Percentiles rank a stretch among this genome's conserved stretches.
These are phyloP conservation scores for Neotoxoptera formosana DNA, from an alignment of 1,140 invertebrate genomes.

Conservation along the genomic window DNA sequence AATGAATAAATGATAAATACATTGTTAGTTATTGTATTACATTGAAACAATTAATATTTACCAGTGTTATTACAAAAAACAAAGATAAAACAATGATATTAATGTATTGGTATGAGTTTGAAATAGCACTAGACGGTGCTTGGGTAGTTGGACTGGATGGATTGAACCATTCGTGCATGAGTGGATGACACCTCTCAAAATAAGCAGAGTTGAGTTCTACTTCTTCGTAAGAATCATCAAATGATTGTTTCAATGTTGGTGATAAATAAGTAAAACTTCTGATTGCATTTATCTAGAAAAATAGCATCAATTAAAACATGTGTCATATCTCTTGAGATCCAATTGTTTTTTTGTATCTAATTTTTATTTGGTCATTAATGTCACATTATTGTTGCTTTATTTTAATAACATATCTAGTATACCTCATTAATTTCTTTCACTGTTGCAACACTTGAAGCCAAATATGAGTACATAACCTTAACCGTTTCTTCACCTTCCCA, in stretches of 20 bases:
- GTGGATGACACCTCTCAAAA: neutral
- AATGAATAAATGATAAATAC: neutral
- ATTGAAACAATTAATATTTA: neutral
- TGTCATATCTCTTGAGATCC: neutral
- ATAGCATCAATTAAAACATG: neutral
- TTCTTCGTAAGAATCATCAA: constrained; percentile 31
- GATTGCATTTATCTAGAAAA: constrained; percentile 32
- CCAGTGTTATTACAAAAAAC: neutral
- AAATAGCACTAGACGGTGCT: neutral
- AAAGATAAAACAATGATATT: constrained; percentile 3
- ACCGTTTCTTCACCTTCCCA: constrained; percentile 20
- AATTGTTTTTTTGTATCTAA: neutral
- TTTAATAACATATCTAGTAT: neutral
- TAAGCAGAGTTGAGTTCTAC: constrained; percentile 22
- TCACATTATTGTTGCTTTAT: neutral
- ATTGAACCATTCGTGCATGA: constrained; percentile 6
- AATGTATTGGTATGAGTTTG: neutral
- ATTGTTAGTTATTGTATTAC: neutral
- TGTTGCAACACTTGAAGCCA: constrained; percentile 17
- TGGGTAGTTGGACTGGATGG: neutral
- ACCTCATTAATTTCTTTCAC: constrained; percentile 32
- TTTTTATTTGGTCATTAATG: neutral
- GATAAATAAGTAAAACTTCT: constrained; percentile 21
- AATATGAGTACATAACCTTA: neutral
- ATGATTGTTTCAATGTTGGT: constrained; percentile 3